Evolutionary conservation across 2,113 vertebrate species (phyloP).

Genomic region (Onychostruthus taczanowskii): DNA sequence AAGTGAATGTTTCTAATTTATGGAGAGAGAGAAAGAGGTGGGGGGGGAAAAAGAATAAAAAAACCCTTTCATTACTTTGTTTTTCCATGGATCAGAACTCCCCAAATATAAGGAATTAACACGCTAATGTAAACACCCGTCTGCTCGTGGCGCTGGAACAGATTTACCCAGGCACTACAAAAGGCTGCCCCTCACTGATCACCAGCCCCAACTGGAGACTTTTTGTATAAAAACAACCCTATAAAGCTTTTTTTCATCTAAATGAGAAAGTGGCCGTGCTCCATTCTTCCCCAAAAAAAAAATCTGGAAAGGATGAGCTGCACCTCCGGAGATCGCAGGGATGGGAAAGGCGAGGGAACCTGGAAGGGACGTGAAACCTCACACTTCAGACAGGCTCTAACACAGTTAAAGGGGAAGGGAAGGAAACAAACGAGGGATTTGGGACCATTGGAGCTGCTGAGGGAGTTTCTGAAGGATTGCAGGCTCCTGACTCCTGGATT

Average conservation of each 20-base stretch:
- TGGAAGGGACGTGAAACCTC: neutral
- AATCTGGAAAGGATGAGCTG: neutral
- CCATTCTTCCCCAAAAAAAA: neutral
- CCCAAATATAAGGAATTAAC: conserved; percentile 41
- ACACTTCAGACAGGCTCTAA: neutral
- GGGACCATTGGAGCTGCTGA: neutral
- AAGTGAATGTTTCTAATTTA: conserved; percentile 54
- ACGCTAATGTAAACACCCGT: neutral
- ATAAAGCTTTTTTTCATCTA: neutral
- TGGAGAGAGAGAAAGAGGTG: neutral
- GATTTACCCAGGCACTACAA: conserved; percentile 5
- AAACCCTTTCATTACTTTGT: conserved; percentile 9
- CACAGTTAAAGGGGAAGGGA: neutral
- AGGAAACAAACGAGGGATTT: neutral
- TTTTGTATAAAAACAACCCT: neutral
- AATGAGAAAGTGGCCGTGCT: neutral
- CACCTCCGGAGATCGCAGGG: rapidly evolving
- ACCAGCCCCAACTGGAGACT: neutral
- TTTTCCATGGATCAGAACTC: conserved; percentile 37
- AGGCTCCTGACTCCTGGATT: rapidly evolving
- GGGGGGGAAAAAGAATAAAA: neutral
- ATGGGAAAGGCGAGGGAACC: rapidly evolving
- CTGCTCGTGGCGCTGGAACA: neutral
- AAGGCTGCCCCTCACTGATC: neutral
- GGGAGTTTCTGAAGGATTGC: neutral